These are phyloP conservation scores for Gortyna flavago DNA, from an alignment of 2,888 invertebrate species.

Conservation along the genomic window DNA sequence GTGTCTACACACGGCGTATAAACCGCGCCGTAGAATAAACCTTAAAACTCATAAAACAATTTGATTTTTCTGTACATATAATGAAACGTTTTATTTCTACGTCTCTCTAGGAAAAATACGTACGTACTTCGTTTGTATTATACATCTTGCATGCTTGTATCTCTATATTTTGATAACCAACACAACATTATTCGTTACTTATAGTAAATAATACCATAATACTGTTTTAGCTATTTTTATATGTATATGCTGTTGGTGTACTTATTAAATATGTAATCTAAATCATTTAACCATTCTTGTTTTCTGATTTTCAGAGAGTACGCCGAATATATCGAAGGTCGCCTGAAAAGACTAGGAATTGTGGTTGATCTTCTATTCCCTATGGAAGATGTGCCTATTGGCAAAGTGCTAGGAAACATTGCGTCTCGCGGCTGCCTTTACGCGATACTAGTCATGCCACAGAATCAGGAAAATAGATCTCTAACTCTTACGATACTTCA, in stretches of 20 bases:
- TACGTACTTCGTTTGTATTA: conserved; percentile 8
- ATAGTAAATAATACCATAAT: not conserved
- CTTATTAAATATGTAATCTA: not conserved
- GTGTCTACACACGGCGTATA: no score
- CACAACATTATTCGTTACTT: not conserved
- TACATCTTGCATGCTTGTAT: not conserved
- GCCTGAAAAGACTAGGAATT: conserved; percentile 94
- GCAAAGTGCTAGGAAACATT: conserved; percentile 94
- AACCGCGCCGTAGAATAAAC: no score
- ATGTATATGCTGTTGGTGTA: not conserved
- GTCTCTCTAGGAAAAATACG: conserved; percentile 1
- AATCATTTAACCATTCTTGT: not conserved
- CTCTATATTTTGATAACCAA: not conserved
- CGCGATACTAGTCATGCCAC: conserved; percentile 95
- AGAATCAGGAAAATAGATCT: conserved; percentile 96
- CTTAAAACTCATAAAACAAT: not conserved
- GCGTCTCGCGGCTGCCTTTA: conserved; percentile 96
- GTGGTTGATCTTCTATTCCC: conserved; percentile 97
- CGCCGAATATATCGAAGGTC: conserved; percentile 96
- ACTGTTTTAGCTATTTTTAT: not conserved
- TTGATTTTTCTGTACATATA: not conserved
- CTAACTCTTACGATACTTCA: conserved; percentile 97
- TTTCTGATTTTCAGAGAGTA: conserved; percentile 91
- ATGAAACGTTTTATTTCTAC: conserved; percentile 12
- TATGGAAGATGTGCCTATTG: conserved; percentile 96